Conservation (phyloP, 2,113 vertebrate genomes). For the Tetrao urogallus region DNA sequence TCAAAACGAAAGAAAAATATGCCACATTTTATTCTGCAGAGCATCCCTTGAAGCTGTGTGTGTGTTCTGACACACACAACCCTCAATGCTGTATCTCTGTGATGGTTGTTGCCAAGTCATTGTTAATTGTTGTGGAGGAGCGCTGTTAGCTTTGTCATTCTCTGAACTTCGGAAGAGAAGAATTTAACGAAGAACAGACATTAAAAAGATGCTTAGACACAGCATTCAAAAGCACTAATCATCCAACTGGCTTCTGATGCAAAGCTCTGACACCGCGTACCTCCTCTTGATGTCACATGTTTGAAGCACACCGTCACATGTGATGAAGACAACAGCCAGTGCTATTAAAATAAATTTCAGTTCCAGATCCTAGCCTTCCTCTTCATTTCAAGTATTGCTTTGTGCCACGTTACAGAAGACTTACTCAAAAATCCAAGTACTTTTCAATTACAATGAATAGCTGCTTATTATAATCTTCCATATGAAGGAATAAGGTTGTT, state of each 20-base stretch:
- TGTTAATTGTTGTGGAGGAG: neutral
- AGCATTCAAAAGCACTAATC: neutral
- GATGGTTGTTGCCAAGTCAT: neutral
- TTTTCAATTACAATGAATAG: neutral
- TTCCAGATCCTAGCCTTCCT: neutral
- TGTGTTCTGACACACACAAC: neutral
- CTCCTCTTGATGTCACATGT: rapidly evolving
- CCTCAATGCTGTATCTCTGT: neutral
- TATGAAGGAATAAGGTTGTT: neutral
- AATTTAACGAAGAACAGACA: neutral
- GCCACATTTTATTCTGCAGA: neutral
- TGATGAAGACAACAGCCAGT: neutral
- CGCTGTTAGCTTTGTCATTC: neutral
- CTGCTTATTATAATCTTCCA: neutral
- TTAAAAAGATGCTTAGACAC: neutral
- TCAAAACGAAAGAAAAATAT: neutral
- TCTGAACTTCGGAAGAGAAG: neutral
- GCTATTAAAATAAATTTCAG: rapidly evolving
- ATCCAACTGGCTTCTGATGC: rapidly evolving
- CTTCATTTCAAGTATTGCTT: neutral
- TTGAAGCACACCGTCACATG: neutral
- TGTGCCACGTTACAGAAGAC: neutral
- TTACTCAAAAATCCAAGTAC: rapidly evolving
- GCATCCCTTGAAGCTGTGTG: neutral
- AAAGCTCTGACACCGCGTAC: neutral